Conservation (phyloP, 2,888 invertebrate species). For the Drosophila robusta region DNA sequence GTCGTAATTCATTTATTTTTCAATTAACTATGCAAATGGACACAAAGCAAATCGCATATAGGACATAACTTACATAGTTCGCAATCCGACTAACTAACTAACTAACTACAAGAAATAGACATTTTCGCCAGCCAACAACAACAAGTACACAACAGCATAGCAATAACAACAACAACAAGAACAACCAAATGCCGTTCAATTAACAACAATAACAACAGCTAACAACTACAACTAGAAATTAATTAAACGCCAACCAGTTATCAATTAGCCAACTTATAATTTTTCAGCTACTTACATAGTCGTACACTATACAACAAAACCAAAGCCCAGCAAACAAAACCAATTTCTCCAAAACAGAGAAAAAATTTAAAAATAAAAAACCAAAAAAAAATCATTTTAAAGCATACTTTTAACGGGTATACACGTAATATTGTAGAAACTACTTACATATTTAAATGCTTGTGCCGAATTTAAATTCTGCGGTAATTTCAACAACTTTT, state of each 20-base stretch:
- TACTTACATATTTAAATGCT: constrained; percentile 27
- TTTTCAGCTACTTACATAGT: constrained; percentile 37
- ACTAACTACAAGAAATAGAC: constrained; percentile 48
- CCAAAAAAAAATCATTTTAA: constrained; percentile 26
- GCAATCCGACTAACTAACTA: constrained; percentile 49
- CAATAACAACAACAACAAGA: constrained; percentile 35
- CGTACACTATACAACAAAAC: constrained; percentile 22
- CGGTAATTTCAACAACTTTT: constrained; percentile 26
- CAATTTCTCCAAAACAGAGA: constrained; percentile 4
- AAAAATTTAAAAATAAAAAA: constrained; percentile 19
- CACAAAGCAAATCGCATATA: constrained; percentile 53
- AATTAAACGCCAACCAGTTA: constrained; percentile 41
- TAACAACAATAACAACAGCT: constrained; percentile 37
- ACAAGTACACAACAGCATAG: constrained; percentile 41
- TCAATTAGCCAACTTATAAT: constrained; percentile 37
- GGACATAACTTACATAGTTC: constrained; percentile 56
- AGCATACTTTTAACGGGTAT: constrained; percentile 46
- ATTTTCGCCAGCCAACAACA: constrained; percentile 55
- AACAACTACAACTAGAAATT: constrained; percentile 27
- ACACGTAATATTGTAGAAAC: constrained; percentile 44
- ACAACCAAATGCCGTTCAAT: constrained; percentile 58
- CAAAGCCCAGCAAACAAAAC: neutral
- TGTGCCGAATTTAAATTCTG: constrained; percentile 30
- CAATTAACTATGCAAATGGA: constrained; percentile 46
- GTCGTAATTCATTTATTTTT: constrained; percentile 81